Conservation (phyloP, 2,888 invertebrate species). For the Cephus pulcher region DNA sequence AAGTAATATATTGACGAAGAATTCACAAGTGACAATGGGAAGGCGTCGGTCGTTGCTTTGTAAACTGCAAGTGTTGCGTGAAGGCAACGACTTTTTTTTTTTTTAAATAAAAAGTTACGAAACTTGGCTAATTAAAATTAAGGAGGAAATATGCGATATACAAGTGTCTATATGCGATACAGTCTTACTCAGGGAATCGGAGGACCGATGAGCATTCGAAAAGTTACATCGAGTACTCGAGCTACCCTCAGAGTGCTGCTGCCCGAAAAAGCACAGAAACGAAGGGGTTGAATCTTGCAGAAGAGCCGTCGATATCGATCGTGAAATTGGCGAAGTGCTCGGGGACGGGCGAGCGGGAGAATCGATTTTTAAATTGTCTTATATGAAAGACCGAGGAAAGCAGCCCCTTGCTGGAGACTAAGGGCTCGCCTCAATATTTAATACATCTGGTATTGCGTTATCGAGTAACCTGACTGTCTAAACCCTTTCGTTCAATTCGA, state of each 20-base stretch:
- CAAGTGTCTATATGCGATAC: neutral
- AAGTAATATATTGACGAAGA: neutral
- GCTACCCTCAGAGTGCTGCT: neutral
- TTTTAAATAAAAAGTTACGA: too few relatives aligned
- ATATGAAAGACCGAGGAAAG: constrained; percentile 10
- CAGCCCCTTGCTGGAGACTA: neutral
- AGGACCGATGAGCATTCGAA: neutral
- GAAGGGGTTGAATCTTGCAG: neutral
- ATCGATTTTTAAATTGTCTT: constrained; percentile 25
- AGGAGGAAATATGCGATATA: neutral
- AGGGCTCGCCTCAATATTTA: neutral
- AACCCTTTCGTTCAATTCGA: neutral
- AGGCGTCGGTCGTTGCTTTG: neutral
- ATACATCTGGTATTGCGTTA: neutral
- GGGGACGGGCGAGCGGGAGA: constrained; percentile 5
- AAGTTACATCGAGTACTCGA: neutral
- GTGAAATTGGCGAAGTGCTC: constrained; percentile 9
- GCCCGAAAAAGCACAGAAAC: neutral
- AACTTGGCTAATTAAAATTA: too few relatives aligned
- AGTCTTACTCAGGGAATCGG: neutral
- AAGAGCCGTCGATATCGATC: constrained; percentile 21
- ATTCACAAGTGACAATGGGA: neutral
- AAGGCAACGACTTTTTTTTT: neutral
- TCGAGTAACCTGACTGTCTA: neutral
- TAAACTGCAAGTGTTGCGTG: neutral